phyloP scores from a whole-genome alignment of 2,797 vertebrate genomes.

The Sebastiscus albofasciatus region DNA sequence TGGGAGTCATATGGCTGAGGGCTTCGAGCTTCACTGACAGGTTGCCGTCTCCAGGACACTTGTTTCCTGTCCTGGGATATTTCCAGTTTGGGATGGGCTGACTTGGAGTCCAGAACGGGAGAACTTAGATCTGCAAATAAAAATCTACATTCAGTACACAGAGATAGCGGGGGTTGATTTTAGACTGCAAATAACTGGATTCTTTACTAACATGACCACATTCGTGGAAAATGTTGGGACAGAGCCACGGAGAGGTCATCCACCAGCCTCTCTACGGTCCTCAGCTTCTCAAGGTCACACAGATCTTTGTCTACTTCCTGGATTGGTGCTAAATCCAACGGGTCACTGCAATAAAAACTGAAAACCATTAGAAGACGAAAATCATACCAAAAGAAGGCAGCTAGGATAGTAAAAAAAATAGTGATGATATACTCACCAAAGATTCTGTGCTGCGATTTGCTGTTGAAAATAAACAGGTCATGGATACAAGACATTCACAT shows the following conservation, averaged over 20 bases:
- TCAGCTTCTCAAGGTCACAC: slow-evolving; percentile 74
- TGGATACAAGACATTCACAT: not conserved
- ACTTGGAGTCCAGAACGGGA: slow-evolving; percentile 71
- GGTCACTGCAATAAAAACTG: slow-evolving; percentile 57
- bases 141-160: slow-evolving; percentile 14
- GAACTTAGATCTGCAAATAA: slow-evolving; percentile 75
- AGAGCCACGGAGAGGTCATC: slow-evolving; percentile 77
- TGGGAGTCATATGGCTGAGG: slow-evolving; percentile 67
- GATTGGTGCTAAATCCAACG: slow-evolving; percentile 64
- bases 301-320: slow-evolving; percentile 62
- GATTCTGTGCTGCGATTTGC: slow-evolving; percentile 72
- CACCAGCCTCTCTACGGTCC: slow-evolving; percentile 75
- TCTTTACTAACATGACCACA: slow-evolving; percentile 79
- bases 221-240: slow-evolving; percentile 77
- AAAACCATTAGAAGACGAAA: slow-evolving; percentile 5
- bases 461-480: slow-evolving; percentile 52
- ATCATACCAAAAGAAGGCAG: not conserved
- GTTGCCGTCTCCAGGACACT: slow-evolving; percentile 76
- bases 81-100: slow-evolving; percentile 79
- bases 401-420: not conserved
- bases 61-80: slow-evolving; percentile 76
- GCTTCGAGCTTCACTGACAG: slow-evolving; percentile 17
- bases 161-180: not conserved
- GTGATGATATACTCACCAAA: slow-evolving; percentile 71
- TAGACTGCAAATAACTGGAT: slow-evolving; percentile 5